Percentiles rank a stretch among this genome's conserved stretches.
Evolutionary conservation across 1,140 invertebrate genomes (phyloP).

Genomic region (Euwallacea fornicatus): DNA sequence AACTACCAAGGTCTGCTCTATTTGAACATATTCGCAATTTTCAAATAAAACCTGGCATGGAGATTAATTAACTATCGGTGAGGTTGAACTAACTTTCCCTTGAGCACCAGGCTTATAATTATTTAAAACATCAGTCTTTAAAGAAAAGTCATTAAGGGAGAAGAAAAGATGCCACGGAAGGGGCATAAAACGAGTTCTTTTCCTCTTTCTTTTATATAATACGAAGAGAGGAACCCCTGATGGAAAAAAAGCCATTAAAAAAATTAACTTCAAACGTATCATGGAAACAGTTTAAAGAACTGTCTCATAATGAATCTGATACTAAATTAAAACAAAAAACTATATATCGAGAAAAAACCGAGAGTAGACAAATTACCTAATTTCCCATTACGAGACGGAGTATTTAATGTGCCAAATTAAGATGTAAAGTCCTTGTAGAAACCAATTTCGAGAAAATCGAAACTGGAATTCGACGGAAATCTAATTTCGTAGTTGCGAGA

Average conservation of each 20-base stretch:
- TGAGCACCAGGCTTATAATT: conserved; percentile 13
- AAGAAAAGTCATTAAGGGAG: conserved; percentile 31
- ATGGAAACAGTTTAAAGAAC: conserved; percentile 28
- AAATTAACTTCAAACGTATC: conserved; percentile 33
- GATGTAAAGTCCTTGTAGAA: conserved; percentile 17
- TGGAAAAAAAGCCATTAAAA: conserved; percentile 29
- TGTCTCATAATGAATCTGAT: conserved; percentile 29
- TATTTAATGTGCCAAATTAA: conserved; percentile 12
- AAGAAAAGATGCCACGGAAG: conserved; percentile 29
- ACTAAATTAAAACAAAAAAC: conserved; percentile 24
- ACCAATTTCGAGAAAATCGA: conserved; percentile 20
- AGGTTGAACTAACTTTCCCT: conserved; percentile 13
- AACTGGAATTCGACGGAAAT: conserved; percentile 21
- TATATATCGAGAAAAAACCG: conserved; percentile 1
- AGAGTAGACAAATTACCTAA: conserved; percentile 9
- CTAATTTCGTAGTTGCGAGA: conserved; percentile 22
- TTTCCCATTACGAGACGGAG: conserved; percentile 3
- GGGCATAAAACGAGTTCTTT: conserved; percentile 24
- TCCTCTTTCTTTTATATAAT: conserved; percentile 27
- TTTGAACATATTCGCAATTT: neutral
- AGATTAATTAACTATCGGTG: conserved; percentile 17
- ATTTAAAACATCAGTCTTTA: conserved; percentile 30
- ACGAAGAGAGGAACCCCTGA: conserved; percentile 18
- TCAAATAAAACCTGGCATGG: neutral
- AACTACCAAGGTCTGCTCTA: conserved; percentile 3